phyloP scores from a whole-genome alignment of 1,140 invertebrate species.

The Charaxes varanes region DNA sequence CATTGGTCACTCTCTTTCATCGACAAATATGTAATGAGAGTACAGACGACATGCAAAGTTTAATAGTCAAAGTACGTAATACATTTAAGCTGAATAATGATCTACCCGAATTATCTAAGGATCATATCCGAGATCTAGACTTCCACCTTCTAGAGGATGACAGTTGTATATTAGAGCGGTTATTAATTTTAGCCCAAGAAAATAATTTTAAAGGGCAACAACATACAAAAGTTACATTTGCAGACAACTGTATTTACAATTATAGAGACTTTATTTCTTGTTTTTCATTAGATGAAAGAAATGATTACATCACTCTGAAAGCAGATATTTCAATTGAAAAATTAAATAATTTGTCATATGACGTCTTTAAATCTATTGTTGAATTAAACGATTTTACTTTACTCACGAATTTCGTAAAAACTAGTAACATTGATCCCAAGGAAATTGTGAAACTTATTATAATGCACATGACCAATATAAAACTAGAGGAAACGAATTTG shows the following conservation, averaged over 20 bases:
- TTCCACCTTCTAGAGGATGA: constrained; percentile 59
- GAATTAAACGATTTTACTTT: constrained; percentile 70
- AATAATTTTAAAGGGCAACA: constrained; percentile 52
- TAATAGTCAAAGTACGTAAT: constrained; percentile 38
- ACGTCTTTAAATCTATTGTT: constrained; percentile 77
- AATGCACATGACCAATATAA: constrained; percentile 78
- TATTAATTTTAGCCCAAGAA: constrained; percentile 57
- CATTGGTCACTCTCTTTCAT: constrained; percentile 44
- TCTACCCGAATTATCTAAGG: constrained; percentile 5
- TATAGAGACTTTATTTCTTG: constrained; percentile 60
- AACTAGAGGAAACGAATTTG: constrained; percentile 66
- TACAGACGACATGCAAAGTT: constrained; percentile 33
- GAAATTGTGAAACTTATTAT: constrained; percentile 80
- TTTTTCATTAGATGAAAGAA: constrained; percentile 74
- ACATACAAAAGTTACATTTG: constrained; percentile 53
- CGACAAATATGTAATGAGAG: constrained; percentile 39
- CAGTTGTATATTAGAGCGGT: constrained; percentile 56
- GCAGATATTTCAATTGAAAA: constrained; percentile 47
- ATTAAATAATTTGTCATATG: constrained; percentile 71
- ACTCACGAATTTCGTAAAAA: constrained; percentile 70
- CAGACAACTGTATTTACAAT: constrained; percentile 32
- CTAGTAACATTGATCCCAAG: constrained; percentile 74
- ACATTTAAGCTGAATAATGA: constrained; percentile 16
- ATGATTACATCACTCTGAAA: constrained; percentile 52
- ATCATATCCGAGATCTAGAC: constrained; percentile 16